These are phyloP conservation scores for Drosophila siamana DNA, from an alignment of 2,888 invertebrate species.

Conservation along the genomic window DNA sequence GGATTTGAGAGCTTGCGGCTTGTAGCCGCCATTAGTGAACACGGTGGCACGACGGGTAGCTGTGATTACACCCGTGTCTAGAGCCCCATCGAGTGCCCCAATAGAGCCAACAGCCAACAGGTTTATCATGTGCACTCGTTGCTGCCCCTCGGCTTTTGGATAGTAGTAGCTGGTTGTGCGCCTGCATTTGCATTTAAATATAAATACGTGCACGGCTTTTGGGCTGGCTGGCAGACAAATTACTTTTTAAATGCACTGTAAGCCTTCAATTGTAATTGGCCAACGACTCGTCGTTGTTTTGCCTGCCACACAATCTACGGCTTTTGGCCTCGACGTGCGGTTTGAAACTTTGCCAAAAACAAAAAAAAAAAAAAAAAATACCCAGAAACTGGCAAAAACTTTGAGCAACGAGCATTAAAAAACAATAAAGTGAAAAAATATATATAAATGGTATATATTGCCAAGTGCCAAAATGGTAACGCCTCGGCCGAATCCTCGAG, in stretches of 20 bases:
- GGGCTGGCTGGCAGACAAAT: constrained; percentile 83
- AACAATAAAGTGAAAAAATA: constrained; percentile 66
- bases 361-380: too few relatives aligned
- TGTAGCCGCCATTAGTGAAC: constrained; percentile 84
- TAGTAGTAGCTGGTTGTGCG: constrained; percentile 1
- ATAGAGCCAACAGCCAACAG: constrained; percentile 45
- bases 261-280: constrained; percentile 80
- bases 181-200: constrained; percentile 82
- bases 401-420: constrained; percentile 75
- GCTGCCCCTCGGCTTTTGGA: constrained; percentile 5
- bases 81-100: constrained; percentile 35
- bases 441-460: constrained; percentile 48
- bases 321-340: constrained; percentile 51
- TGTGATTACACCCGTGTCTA: constrained; percentile 68
- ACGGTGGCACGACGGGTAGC: constrained; percentile 64
- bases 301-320: constrained; percentile 8
- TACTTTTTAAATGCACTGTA: constrained; percentile 84
- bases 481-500: constrained; percentile 19
- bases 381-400: constrained; percentile 47
- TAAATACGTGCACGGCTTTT: constrained; percentile 83
- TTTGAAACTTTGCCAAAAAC: constrained; percentile 77
- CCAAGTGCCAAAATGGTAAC: constrained; percentile 60
- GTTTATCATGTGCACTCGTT: constrained; percentile 57
- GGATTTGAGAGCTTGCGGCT: constrained; percentile 80
- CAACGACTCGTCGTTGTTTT: constrained; percentile 32